These are phyloP conservation scores for Nycteola revayana DNA, from an alignment of 2,888 invertebrate species.

Conservation along the genomic window DNA sequence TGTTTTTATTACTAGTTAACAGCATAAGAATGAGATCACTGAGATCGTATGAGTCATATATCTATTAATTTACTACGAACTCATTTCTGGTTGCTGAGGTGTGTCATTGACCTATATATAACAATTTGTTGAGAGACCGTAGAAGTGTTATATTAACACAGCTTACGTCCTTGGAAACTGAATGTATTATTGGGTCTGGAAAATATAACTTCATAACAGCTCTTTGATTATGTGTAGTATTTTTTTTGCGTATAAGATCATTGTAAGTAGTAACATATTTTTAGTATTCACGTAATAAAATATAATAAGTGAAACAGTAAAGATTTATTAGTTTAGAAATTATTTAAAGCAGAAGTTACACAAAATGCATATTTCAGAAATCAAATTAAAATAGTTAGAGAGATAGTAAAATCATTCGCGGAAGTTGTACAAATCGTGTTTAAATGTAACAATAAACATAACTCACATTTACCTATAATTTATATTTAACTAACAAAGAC, in stretches of 20 bases:
- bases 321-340: too few relatives aligned
- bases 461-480: conserved; percentile 34
- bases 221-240: too few relatives aligned
- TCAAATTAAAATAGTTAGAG: conserved; percentile 4
- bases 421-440: conserved; percentile 38
- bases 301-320: too few relatives aligned
- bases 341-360: too few relatives aligned
- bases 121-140: conserved; percentile 5
- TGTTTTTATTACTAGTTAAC: conserved; percentile 34
- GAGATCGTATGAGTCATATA: conserved; percentile 50
- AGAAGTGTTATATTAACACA: too few relatives aligned
- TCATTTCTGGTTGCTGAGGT: conserved; percentile 46
- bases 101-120: conserved; percentile 63
- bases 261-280: too few relatives aligned
- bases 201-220: too few relatives aligned
- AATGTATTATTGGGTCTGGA: too few relatives aligned
- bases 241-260: too few relatives aligned
- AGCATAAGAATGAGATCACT: conserved; percentile 53
- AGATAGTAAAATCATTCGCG: conserved; percentile 38
- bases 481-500: conserved; percentile 25
- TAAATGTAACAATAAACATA: conserved; percentile 41
- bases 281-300: too few relatives aligned
- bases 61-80: conserved; percentile 51
- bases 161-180: too few relatives aligned
- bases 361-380: too few relatives aligned